Percentiles rank a stretch among this genome's conserved stretches.
Conservation (phyloP, 2,113 vertebrate genomes). For the Erythrocercus mccallii region DNA sequence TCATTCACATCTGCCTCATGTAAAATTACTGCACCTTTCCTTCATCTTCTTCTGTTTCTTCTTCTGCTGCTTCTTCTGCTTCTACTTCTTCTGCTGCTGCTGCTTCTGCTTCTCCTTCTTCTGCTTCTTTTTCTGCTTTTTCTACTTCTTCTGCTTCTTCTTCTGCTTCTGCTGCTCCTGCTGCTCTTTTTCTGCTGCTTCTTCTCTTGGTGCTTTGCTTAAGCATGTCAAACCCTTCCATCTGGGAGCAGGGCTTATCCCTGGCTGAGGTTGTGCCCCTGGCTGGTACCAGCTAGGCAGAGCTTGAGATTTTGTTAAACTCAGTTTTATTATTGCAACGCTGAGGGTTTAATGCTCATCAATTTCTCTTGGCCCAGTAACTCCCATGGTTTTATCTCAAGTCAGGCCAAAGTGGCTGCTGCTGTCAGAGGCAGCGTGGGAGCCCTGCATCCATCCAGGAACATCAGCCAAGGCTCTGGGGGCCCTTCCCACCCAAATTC, state of each 20-base stretch:
- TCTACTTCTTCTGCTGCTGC: background rate
- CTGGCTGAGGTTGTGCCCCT: background rate
- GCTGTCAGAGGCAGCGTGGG: background rate
- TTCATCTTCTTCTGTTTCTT: accelerated
- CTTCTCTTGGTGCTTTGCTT: background rate
- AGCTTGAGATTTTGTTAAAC: background rate
- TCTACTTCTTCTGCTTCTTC: background rate
- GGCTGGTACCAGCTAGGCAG: background rate
- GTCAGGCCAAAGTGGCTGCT: accelerated
- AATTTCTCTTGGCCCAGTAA: background rate
- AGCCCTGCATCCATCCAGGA: background rate
- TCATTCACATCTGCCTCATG: background rate
- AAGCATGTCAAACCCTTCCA: background rate
- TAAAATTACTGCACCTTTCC: background rate
- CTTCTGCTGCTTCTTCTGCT: background rate
- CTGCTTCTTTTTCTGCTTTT: background rate
- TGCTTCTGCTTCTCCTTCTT: background rate
- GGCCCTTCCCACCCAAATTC: background rate
- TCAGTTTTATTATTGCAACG: accelerated
- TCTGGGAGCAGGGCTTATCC: background rate
- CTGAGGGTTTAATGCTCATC: background rate
- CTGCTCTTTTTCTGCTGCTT: background rate
- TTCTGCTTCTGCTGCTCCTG: background rate
- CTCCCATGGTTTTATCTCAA: background rate
- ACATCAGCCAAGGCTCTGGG: background rate